A percentile compares a stretch with the other conserved stretches of the same genome.
Conservation (phyloP, 2,113 vertebrate species). For the Saguinus imperator region DNA sequence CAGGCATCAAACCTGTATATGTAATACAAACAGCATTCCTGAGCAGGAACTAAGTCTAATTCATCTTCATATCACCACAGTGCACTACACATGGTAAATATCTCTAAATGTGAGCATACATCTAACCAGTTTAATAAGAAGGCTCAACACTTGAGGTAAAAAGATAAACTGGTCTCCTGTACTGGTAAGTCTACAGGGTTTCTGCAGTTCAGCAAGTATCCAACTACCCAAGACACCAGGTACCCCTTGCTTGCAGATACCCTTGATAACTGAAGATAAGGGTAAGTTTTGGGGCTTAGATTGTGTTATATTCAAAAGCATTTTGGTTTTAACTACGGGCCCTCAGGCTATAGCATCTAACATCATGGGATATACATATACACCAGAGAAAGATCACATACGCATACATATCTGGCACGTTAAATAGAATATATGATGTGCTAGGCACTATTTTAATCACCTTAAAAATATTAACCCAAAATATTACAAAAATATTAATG, state of each 20-base stretch:
- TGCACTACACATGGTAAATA: fast-evolving
- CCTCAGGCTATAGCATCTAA: background rate
- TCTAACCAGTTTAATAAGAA: background rate
- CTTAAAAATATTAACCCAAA: background rate
- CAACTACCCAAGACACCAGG: background rate
- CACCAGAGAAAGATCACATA: background rate
- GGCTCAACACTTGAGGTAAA: background rate
- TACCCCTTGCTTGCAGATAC: background rate
- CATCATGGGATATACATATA: background rate
- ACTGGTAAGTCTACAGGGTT: background rate
- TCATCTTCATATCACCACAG: background rate
- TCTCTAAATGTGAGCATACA: background rate
- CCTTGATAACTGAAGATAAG: background rate
- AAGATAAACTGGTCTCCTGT: background rate
- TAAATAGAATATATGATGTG: background rate
- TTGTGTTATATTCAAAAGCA: background rate
- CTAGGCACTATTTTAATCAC: background rate
- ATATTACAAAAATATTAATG: background rate
- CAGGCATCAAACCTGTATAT: background rate
- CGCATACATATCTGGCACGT: background rate
- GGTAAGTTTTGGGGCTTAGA: background rate
- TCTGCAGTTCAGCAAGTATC: background rate
- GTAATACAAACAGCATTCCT: background rate
- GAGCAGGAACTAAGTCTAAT: background rate
- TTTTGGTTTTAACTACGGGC: background rate